Conservation (phyloP, 2,797 vertebrate species). For the Acipenser transmontanus region DNA sequence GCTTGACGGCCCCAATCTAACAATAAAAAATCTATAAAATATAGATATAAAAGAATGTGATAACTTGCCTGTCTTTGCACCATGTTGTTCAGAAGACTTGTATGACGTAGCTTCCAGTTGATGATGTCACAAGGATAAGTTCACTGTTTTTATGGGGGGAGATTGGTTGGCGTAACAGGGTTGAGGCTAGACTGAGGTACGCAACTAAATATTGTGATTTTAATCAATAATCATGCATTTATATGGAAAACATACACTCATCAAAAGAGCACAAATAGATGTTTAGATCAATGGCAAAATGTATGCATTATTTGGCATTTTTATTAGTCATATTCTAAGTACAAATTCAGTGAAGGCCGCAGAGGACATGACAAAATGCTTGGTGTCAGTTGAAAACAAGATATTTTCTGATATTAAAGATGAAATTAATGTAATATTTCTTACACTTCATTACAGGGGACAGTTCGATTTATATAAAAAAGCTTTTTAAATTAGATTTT, state of each 20-base stretch:
- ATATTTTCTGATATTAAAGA: slow-evolving; percentile 20
- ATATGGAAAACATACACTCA: slow-evolving; percentile 15
- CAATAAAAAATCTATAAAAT: slow-evolving; percentile 1
- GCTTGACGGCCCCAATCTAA: slow-evolving; percentile 9
- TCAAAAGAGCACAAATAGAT: slow-evolving; percentile 13
- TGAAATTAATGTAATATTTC: slow-evolving; percentile 8
- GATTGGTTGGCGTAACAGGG: slow-evolving; percentile 7
- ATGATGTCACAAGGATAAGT: no score
- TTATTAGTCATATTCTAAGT: slow-evolving; percentile 12
- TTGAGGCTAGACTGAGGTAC: slow-evolving; percentile 16
- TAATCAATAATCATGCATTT: slow-evolving; percentile 19
- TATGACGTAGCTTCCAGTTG: slow-evolving; percentile 11
- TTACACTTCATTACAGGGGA: slow-evolving; percentile 14
- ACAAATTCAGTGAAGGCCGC: slow-evolving; percentile 10
- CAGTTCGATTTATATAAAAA: slow-evolving; percentile 8
- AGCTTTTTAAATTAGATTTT: slow-evolving; percentile 15
- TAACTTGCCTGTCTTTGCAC: slow-evolving; percentile 12
- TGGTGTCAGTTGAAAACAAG: slow-evolving; percentile 1
- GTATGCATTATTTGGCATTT: slow-evolving; percentile 11
- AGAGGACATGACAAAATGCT: slow-evolving; percentile 10
- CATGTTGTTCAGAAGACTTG: slow-evolving; percentile 9
- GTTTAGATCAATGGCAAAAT: slow-evolving; percentile 3
- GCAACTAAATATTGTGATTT: slow-evolving; percentile 16
- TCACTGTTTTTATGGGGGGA: neutral
- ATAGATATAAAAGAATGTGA: slow-evolving; percentile 12